Evolutionary conservation across 2,888 invertebrate genomes (phyloP).

Genomic region (Himalopsyche japonica): DNA sequence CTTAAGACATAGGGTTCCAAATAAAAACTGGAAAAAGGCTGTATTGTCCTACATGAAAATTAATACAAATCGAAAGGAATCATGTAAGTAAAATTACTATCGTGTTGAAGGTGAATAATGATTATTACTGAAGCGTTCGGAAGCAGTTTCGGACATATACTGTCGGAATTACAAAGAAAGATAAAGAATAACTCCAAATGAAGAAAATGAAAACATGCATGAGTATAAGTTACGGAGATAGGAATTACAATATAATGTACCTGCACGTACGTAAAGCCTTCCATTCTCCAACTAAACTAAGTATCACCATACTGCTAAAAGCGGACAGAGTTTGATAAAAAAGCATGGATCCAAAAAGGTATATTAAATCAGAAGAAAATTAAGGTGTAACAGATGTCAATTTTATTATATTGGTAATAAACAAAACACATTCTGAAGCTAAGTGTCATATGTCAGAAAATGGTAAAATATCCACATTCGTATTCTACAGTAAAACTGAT

Average conservation of each 20-base stretch:
- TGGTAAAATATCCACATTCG: too few relatives aligned
- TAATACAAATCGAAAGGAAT: not conserved
- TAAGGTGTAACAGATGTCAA: too few relatives aligned
- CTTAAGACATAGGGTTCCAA: too few relatives aligned
- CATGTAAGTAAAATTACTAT: not conserved
- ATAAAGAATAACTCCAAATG: conserved; percentile 19
- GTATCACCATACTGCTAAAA: not conserved
- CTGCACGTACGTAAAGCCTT: not conserved
- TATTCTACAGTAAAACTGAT: too few relatives aligned
- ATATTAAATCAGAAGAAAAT: not conserved
- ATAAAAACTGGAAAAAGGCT: not conserved
- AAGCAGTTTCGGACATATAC: conserved; percentile 21
- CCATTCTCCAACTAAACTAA: not conserved
- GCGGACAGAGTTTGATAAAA: not conserved
- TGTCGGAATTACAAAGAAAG: conserved; percentile 4
- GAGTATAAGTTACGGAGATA: conserved; percentile 13
- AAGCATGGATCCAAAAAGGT: not conserved
- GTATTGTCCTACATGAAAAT: not conserved
- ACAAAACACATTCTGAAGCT: too few relatives aligned
- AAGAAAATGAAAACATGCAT: conserved; percentile 38
- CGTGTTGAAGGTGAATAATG: not conserved
- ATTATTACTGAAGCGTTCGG: conserved; percentile 16
- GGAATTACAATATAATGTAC: not conserved
- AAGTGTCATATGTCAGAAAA: too few relatives aligned
- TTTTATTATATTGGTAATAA: too few relatives aligned